A percentile compares a stretch with the other conserved stretches of the same genome.
phyloP scores from a whole-genome alignment of 92 coral and sea anemone genomes.

The Isaurus tuberculatus region DNA sequence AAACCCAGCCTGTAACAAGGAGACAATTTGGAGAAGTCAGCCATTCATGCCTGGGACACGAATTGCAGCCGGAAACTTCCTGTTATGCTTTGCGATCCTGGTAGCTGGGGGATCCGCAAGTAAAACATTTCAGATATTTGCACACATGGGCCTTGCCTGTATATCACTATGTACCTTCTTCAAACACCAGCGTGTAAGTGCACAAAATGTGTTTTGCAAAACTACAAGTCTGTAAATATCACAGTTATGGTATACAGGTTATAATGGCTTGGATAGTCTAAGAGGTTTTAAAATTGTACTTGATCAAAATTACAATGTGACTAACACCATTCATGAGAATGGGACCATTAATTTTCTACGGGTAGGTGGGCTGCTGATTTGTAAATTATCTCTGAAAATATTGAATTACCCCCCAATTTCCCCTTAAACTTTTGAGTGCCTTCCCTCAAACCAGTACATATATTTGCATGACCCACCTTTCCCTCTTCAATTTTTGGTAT shows the following conservation, averaged over 20 bases:
- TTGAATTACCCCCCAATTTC: too few relatives aligned
- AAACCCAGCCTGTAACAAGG: constrained; percentile 54
- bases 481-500: background rate
- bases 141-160: constrained; percentile 69
- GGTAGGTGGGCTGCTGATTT: background rate
- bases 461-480: too few relatives aligned
- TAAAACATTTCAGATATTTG: constrained; percentile 33
- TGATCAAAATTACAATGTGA: background rate
- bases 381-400: too few relatives aligned
- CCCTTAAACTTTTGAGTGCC: too few relatives aligned
- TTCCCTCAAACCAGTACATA: background rate
- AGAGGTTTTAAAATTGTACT: background rate
- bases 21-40: constrained; percentile 54
- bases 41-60: constrained; percentile 43
- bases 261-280: constrained; percentile 16
- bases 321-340: constrained; percentile 19
- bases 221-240: constrained; percentile 19
- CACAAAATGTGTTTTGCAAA: constrained; percentile 24
- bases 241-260: background rate
- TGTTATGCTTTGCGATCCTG: constrained; percentile 55
- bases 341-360: constrained; percentile 6
- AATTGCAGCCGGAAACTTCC: constrained; percentile 60
- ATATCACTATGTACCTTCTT: constrained; percentile 49
- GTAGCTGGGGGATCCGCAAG: constrained; percentile 56
- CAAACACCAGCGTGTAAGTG: constrained; percentile 55